These are phyloP conservation scores for Uloborus plumipes DNA, from an alignment of 2,888 invertebrate species.

Conservation along the genomic window DNA sequence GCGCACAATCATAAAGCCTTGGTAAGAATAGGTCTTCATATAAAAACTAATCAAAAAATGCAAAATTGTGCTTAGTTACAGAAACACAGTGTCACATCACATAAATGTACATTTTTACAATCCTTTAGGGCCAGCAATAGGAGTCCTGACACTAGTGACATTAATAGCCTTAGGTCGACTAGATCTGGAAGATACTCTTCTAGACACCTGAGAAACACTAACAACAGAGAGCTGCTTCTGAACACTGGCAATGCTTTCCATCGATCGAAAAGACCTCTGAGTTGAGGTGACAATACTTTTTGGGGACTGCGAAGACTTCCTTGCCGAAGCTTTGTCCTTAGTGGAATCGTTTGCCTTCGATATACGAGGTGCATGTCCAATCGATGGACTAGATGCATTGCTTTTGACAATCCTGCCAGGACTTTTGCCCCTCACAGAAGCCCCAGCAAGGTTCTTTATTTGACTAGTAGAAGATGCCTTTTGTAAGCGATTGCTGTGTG, in stretches of 20 bases:
- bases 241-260: constrained; percentile 37
- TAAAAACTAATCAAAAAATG: not conserved
- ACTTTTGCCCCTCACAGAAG: constrained; percentile 48
- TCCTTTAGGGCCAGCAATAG: constrained; percentile 36
- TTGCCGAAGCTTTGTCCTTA: constrained; percentile 28
- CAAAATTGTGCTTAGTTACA: not conserved
- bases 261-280: constrained; percentile 42
- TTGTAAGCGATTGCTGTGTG: constrained; percentile 30
- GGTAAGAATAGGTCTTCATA: not conserved
- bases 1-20: too few species aligned
- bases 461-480: constrained; percentile 60
- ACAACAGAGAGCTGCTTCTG: constrained; percentile 35
- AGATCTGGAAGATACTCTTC: constrained; percentile 24
- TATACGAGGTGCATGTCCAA: constrained; percentile 41
- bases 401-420: constrained; percentile 35
- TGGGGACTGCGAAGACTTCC: constrained; percentile 43
- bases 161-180: constrained; percentile 34
- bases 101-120: not conserved
- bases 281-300: constrained; percentile 17
- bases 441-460: constrained; percentile 40
- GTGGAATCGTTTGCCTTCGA: constrained; percentile 20
- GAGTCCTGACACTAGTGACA: constrained; percentile 23
- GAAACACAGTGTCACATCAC: not conserved
- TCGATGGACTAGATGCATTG: constrained; percentile 55
- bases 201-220: constrained; percentile 11